Conservation (phyloP, 2,113 vertebrate genomes). For the Leucopsar rothschildi region DNA sequence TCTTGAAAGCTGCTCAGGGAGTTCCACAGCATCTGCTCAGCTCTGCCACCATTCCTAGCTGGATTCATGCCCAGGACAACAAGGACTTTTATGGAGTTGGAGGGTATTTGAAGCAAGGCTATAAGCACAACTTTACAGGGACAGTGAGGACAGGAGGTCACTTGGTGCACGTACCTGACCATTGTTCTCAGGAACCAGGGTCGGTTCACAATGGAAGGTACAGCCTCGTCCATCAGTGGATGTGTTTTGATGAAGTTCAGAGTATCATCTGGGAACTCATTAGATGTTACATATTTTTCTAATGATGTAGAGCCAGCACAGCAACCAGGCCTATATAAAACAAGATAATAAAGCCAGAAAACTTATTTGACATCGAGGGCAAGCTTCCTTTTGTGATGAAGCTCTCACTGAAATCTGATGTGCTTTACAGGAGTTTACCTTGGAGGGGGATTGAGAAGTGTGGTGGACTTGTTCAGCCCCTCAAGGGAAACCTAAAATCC, state of each 20-base stretch:
- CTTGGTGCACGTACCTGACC: conserved; percentile 85
- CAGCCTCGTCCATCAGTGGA: conserved; percentile 96
- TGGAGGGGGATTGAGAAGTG: not conserved
- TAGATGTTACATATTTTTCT: conserved; percentile 90
- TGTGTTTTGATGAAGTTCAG: conserved; percentile 99
- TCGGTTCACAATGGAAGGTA: conserved; percentile 89
- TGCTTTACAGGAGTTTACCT: not conserved
- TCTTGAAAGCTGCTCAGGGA: conserved; percentile 11
- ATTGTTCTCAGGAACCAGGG: conserved; percentile 98
- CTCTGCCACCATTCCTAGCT: not conserved
- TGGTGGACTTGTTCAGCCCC: conserved; percentile 20
- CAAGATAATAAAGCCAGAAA: not conserved
- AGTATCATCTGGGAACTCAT: conserved; percentile 96
- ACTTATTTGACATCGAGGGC: not conserved
- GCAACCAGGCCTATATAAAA: conserved; percentile 84
- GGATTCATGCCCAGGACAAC: conserved; percentile 26
- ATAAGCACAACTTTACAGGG: not conserved
- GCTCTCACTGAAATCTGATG: not conserved
- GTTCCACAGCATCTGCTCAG: conserved; percentile 9
- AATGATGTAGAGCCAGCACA: conserved; percentile 85
- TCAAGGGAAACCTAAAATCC: not conserved
- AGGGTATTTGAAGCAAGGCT: not conserved
- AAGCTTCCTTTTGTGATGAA: conserved; percentile 16
- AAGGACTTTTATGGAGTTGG: conserved; percentile 29
- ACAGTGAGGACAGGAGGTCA: not conserved